Conservation (phyloP, 2,113 vertebrate species). For the Corythaeola cristata region DNA sequence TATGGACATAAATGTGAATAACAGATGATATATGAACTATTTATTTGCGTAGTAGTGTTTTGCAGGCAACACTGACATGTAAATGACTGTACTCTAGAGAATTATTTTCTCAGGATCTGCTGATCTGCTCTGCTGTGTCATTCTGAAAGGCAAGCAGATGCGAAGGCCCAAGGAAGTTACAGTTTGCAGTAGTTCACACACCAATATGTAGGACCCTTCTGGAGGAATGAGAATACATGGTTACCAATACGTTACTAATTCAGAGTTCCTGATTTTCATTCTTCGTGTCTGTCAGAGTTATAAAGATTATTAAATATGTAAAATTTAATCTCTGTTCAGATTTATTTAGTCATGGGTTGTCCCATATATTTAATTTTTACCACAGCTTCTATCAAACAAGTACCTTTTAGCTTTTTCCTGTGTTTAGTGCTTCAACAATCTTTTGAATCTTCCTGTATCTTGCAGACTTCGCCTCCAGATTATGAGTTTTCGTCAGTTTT, state of each 20-base stretch:
- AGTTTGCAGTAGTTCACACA: neutral
- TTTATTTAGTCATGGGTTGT: neutral
- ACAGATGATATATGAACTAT: neutral
- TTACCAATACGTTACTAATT: neutral
- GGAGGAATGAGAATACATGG: neutral
- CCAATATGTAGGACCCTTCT: neutral
- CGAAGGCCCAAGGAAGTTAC: neutral
- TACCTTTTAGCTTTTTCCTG: neutral
- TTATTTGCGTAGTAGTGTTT: neutral
- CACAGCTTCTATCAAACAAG: neutral
- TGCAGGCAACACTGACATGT: neutral
- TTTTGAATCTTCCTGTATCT: neutral
- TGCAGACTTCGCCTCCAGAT: neutral
- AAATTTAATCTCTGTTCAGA: neutral
- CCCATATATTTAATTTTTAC: neutral
- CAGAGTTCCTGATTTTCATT: neutral
- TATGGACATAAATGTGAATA: neutral
- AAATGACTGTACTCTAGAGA: neutral
- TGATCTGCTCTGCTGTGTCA: neutral
- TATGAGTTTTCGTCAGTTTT: neutral
- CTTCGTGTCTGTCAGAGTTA: neutral
- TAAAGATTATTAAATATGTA: neutral
- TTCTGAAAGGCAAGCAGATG: neutral
- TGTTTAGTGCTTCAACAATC: neutral
- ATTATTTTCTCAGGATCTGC: neutral